Evolutionary conservation across 2,888 invertebrate species (phyloP).

Genomic region (Romanomermis culicivorax): DNA sequence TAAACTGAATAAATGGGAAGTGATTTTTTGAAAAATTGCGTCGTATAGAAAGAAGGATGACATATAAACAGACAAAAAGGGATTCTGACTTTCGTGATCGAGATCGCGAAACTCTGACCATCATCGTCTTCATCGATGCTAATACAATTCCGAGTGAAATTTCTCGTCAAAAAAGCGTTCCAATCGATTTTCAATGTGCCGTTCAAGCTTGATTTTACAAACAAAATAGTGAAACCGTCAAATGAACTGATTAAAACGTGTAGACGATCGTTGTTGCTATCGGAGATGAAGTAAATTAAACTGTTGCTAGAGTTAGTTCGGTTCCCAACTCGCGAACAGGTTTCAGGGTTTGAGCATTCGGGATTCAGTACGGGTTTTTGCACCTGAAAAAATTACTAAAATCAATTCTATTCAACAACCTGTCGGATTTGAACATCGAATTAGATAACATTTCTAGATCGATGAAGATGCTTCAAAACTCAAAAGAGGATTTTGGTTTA

Average conservation of each 20-base stretch:
- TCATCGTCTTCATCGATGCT: too few relatives aligned
- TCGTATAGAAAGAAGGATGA: too few relatives aligned
- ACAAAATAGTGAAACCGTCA: not conserved
- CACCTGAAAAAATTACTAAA: not conserved
- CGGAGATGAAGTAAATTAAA: not conserved
- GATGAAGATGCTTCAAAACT: too few relatives aligned
- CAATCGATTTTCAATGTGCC: not conserved
- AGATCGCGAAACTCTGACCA: too few relatives aligned
- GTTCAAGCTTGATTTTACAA: not conserved
- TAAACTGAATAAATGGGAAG: too few relatives aligned
- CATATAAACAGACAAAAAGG: too few relatives aligned
- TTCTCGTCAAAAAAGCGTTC: not conserved
- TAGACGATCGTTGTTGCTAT: not conserved
- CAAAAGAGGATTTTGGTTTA: not conserved
- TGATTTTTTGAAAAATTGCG: too few relatives aligned
- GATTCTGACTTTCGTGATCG: too few relatives aligned
- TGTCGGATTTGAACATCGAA: too few relatives aligned
- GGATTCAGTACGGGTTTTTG: not conserved
- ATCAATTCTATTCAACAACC: too few relatives aligned
- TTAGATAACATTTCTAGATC: too few relatives aligned
- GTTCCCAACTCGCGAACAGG: not conserved
- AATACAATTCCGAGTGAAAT: too few relatives aligned
- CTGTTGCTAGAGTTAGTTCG: not conserved
- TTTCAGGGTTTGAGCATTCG: not conserved
- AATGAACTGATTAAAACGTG: not conserved